phyloP scores from a whole-genome alignment of 2,113 vertebrate genomes.

The Uria lomvia region DNA sequence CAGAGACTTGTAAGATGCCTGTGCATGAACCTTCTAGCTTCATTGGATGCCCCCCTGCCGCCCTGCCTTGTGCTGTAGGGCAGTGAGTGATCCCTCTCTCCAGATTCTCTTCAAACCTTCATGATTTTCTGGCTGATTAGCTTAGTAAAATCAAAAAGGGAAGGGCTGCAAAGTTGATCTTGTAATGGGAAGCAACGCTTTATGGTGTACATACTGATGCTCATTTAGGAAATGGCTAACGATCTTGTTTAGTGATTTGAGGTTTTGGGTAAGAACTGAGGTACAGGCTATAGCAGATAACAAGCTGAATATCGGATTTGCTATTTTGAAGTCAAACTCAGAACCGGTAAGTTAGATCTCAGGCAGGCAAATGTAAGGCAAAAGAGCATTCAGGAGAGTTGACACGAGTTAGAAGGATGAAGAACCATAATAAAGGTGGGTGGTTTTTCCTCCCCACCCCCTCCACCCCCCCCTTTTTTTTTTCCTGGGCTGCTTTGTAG shows the following conservation, averaged over 20 bases:
- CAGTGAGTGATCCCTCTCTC: not conserved
- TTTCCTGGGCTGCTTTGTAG: not conserved
- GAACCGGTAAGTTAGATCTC: not conserved
- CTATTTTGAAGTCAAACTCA: not conserved
- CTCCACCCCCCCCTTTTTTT: rapidly evolving
- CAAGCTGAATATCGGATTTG: not conserved
- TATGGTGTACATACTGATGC: not conserved
- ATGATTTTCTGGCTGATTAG: not conserved
- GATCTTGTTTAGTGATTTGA: not conserved
- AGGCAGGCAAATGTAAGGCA: not conserved
- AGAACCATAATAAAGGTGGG: not conserved
- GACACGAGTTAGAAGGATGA: not conserved
- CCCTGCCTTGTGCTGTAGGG: not conserved
- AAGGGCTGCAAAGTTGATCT: not conserved
- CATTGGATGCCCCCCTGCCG: rapidly evolving
- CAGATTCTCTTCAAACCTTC: not conserved
- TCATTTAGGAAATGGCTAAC: not conserved
- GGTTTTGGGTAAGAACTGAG: not conserved
- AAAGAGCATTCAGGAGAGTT: not conserved
- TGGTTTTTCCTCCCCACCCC: rapidly evolving
- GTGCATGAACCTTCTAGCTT: not conserved
- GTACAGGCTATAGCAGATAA: not conserved
- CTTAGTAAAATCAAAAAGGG: not conserved
- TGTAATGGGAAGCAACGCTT: not conserved
- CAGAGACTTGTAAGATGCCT: not conserved